phyloP scores from a whole-genome alignment of 2,113 vertebrate species.

The Barbus barbus region DNA sequence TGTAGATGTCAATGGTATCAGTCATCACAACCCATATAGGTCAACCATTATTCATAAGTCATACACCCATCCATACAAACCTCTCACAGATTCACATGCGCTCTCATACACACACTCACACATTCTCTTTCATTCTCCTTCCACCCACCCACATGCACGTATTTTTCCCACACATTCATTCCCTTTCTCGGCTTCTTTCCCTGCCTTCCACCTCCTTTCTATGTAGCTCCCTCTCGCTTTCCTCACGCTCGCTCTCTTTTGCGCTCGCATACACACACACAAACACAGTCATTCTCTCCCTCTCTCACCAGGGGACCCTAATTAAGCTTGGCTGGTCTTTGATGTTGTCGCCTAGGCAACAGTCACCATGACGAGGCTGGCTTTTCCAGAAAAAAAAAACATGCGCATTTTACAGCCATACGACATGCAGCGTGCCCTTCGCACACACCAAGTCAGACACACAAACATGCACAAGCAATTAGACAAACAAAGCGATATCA shows the following conservation, averaged over 20 bases:
- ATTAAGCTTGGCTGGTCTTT: conserved; percentile 85
- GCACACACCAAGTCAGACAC: conserved; percentile 30
- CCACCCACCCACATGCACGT: conserved; percentile 45
- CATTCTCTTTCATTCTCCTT: conserved; percentile 52
- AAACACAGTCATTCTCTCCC: conserved; percentile 52
- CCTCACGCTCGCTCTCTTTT: conserved; percentile 9
- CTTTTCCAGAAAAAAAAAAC: conserved; percentile 64
- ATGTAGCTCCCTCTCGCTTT: conserved; percentile 26
- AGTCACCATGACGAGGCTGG: conserved; percentile 82
- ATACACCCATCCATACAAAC: conserved; percentile 32
- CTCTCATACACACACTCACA: conserved; percentile 46
- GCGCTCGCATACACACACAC: conserved; percentile 6
- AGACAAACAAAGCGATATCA: neutral
- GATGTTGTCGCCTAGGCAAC: conserved; percentile 84
- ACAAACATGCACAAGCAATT: conserved; percentile 42
- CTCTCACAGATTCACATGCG: conserved; percentile 23
- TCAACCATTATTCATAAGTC: conserved; percentile 14
- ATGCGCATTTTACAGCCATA: conserved; percentile 48
- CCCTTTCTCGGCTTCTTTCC: conserved; percentile 46
- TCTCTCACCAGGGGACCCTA: conserved; percentile 77
- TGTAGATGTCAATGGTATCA: conserved; percentile 5
- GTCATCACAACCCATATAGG: neutral
- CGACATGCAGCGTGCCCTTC: conserved; percentile 45
- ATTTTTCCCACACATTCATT: conserved; percentile 43
- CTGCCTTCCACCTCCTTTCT: conserved; percentile 25